Conservation (phyloP, 2,113 vertebrate genomes). For the Corythornis madagascariensis region DNA sequence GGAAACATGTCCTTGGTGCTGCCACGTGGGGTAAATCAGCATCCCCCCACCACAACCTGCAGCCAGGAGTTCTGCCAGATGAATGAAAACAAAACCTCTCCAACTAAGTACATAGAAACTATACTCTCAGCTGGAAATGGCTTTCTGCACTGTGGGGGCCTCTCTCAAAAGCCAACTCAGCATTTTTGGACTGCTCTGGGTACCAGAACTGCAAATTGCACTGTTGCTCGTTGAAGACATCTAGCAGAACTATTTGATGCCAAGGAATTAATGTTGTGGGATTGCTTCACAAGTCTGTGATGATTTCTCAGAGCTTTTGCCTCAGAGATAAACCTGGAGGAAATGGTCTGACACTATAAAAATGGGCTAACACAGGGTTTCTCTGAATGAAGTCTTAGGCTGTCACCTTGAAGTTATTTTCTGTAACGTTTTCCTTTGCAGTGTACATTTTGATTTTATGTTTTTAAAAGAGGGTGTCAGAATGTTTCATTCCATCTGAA, state of each 20-base stretch:
- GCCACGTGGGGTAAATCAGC: accelerated
- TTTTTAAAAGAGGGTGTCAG: background rate
- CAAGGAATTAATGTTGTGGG: background rate
- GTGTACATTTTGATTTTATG: background rate
- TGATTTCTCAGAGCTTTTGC: background rate
- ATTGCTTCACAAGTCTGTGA: background rate
- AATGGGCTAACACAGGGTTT: background rate
- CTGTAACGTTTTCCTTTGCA: background rate
- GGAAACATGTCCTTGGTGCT: accelerated
- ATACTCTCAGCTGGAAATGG: slow-evolving; percentile 1
- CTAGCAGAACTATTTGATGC: background rate
- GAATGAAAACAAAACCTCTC: background rate
- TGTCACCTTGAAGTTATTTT: background rate
- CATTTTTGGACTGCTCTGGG: background rate
- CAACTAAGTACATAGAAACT: background rate
- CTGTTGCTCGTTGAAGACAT: background rate
- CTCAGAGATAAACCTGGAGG: background rate
- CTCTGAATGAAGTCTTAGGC: background rate
- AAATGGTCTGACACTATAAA: background rate
- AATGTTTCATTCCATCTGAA: background rate
- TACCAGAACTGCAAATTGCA: slow-evolving; percentile 27
- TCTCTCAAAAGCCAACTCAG: slow-evolving; percentile 43
- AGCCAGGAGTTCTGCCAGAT: background rate
- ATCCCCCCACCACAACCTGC: background rate
- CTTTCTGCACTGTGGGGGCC: background rate